Evolutionary conservation across 1,140 invertebrate genomes (phyloP), one percentile per base, ranked within the genome.

Genomic region (Cylas formicarius): DNA sequence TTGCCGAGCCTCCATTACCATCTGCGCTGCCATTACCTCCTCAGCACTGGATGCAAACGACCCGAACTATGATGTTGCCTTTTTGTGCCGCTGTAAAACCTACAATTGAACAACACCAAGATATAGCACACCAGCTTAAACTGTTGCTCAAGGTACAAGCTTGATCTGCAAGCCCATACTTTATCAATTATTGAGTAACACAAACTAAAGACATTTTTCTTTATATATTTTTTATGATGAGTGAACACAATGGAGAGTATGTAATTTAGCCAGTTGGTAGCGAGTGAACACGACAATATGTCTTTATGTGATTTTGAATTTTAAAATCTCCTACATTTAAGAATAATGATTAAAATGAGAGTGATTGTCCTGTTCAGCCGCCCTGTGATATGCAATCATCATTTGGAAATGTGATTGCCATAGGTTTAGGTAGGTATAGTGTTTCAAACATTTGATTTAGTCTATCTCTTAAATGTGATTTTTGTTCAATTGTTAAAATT

Each of bases 1-100:
- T 75, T 54, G 74, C 71, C 36, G 75, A 78, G 44, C 73, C 75
- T 40, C 77, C 77, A 32, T 67, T 74, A 46, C 73, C 76, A 22
- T 72, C 74, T 32, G 71, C 73, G 43, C 58, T 79, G 48, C 77
- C 77, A 40, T 73, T 71, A 56, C 77, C 77, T 34, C 77, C 77
- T 19, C 57, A 68, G 38, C 74, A 76, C 55, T 79, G 77, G 77
- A 74, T 67, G 42, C 50, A 59, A 44, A 19, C 29, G 26, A 40
- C 44, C 27, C 39, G 29, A 31, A 14, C 39, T 40, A 20, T 41
- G 36, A 37, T 34, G 42, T 40, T 46, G 44, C 48, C 28, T 35
- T 45, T 50, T 27, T 37, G 33, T 19, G 27, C 23, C 23, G 52
- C n/a, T 53, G 61, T 38, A 35, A 18, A 27, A 8, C 21, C 6